Conservation (phyloP, 2,888 invertebrate species). For the Drosophila formosana region DNA sequence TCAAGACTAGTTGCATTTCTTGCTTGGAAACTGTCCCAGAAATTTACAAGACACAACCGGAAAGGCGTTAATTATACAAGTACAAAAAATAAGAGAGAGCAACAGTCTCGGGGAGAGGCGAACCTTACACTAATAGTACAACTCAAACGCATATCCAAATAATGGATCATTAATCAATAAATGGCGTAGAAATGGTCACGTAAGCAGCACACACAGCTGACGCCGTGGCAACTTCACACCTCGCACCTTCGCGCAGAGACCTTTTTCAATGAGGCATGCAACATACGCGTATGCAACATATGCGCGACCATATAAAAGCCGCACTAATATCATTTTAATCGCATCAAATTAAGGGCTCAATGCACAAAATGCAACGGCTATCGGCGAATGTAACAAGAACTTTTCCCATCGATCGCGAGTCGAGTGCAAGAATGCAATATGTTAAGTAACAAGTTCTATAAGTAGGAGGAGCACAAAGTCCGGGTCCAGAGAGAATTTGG, state of each 20-base stretch:
- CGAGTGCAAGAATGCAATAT: conserved; percentile 37
- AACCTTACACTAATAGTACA: conserved; percentile 1
- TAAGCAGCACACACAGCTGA: conserved; percentile 63
- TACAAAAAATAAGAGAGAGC: conserved; percentile 4
- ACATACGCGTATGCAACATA: conserved; percentile 61
- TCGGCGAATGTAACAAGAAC: background rate
- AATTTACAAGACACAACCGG: conserved; percentile 54
- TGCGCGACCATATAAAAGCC: conserved; percentile 45
- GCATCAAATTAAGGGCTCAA: conserved; percentile 77
- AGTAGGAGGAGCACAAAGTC: conserved; percentile 30
- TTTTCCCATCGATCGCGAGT: conserved; percentile 53
- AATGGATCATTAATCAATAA: conserved; percentile 83
- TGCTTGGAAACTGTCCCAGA: conserved; percentile 3
- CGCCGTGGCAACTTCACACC: conserved; percentile 79
- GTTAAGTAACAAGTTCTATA: conserved; percentile 47
- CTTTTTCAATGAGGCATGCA: conserved; percentile 39
- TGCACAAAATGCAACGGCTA: conserved; percentile 44
- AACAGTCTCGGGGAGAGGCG: background rate
- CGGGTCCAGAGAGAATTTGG: background rate
- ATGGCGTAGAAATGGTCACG: conserved; percentile 60
- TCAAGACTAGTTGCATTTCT: conserved; percentile 22
- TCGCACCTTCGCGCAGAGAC: conserved; percentile 40
- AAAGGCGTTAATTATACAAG: conserved; percentile 73
- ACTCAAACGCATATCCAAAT: conserved; percentile 42
- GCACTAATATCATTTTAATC: conserved; percentile 83